phyloP scores from a whole-genome alignment of 2,113 vertebrate genomes.

The Campylorhamphus procurvoides region DNA sequence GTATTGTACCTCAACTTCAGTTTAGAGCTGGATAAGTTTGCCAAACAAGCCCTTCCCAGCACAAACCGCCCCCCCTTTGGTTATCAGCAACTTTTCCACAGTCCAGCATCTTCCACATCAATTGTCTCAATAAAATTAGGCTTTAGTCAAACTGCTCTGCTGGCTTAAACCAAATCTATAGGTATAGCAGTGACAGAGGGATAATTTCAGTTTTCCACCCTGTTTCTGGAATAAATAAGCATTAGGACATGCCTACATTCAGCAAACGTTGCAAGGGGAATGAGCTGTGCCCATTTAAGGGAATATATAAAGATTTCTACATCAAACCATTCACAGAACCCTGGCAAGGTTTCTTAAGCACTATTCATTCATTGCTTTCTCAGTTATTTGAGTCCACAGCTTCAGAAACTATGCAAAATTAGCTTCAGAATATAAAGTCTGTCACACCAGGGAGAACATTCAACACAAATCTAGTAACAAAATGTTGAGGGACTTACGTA shows the following conservation, averaged over 20 bases:
- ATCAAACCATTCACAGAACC: slow-evolving; percentile 29
- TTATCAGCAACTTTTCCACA: neutral
- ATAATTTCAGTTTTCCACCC: neutral
- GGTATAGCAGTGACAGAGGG: neutral
- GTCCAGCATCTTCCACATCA: neutral
- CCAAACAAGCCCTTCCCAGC: neutral
- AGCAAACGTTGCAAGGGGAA: slow-evolving; percentile 4
- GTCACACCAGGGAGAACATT: slow-evolving; percentile 18
- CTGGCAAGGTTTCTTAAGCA: slow-evolving; percentile 50
- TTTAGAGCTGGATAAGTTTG: neutral
- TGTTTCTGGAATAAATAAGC: neutral
- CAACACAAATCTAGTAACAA: slow-evolving; percentile 33
- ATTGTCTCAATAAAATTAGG: neutral
- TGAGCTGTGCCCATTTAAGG: slow-evolving; percentile 54
- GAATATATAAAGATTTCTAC: slow-evolving; percentile 37
- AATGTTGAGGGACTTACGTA: slow-evolving; percentile 85
- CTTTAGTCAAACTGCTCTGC: neutral
- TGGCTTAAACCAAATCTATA: neutral
- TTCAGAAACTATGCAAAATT: neutral
- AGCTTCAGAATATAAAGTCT: neutral
- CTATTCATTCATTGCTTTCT: slow-evolving; percentile 46
- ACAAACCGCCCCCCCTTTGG: neutral
- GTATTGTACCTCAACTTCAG: neutral
- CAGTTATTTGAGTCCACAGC: neutral
- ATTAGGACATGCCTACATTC: neutral